Percentiles rank a stretch among this genome's conserved stretches.
phyloP scores from a whole-genome alignment of 2,113 vertebrate species.

The Mesitornis unicolor region DNA sequence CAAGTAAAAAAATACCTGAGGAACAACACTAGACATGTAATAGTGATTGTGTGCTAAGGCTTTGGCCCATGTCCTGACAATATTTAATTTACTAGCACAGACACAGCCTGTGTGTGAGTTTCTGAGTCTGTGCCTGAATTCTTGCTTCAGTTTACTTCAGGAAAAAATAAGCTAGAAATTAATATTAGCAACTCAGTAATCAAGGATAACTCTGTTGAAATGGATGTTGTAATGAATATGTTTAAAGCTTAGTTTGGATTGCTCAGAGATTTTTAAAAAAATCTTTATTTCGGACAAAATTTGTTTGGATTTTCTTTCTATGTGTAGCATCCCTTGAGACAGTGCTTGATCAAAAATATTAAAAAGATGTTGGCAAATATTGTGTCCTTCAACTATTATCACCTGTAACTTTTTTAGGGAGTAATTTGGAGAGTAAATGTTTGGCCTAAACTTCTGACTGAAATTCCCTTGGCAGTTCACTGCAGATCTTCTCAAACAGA shows the following conservation, averaged over 20 bases:
- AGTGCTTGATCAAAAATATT: background rate
- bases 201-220: background rate
- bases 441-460: conserved; percentile 18
- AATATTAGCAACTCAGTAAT: background rate
- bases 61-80: background rate
- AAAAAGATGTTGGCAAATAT: background rate
- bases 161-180: background rate
- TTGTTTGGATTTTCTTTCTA: background rate
- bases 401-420: conserved; percentile 24
- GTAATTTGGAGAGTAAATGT: background rate
- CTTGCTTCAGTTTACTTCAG: background rate
- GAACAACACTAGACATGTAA: background rate
- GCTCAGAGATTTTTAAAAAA: background rate
- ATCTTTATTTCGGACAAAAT: background rate
- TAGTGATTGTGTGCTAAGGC: background rate
- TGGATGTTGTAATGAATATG: background rate
- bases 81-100: background rate
- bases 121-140: background rate
- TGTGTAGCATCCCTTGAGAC: background rate
- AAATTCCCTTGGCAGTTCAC: background rate
- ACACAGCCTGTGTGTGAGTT: background rate
- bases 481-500: background rate
- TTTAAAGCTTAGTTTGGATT: background rate
- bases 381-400: conserved; percentile 8
- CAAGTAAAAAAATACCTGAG: background rate